These are phyloP conservation scores for Myotis myotis DNA, from an alignment of 2,797 vertebrate species.

Conservation along the genomic window DNA sequence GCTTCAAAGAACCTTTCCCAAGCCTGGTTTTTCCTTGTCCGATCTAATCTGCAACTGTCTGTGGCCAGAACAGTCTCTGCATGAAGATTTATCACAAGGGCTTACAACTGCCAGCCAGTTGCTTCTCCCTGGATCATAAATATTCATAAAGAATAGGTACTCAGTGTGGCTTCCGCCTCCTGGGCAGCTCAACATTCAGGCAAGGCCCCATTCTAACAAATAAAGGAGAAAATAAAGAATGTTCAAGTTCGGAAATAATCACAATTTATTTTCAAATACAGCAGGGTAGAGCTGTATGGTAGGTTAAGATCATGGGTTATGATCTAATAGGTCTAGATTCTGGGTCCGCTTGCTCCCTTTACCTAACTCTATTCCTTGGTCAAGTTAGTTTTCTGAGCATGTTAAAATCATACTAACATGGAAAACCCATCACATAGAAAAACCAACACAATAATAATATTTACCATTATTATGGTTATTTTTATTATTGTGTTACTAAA, in stretches of 20 bases:
- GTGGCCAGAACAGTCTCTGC: background rate
- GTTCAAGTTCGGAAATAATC: background rate
- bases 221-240: background rate
- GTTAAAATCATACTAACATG: background rate
- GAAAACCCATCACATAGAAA: background rate
- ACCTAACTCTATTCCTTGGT: background rate
- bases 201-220: background rate
- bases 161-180: background rate
- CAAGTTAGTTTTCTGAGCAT: background rate
- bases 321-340: background rate
- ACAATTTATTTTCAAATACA: background rate
- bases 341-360: background rate
- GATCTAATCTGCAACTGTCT: conserved; percentile 60
- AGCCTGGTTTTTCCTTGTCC: conserved; percentile 51
- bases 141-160: conserved; percentile 35
- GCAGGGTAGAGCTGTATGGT: background rate
- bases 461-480: background rate
- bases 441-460: background rate
- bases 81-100: conserved; percentile 60
- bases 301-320: background rate
- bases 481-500: background rate
- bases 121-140: conserved; percentile 45
- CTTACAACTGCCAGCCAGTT: conserved; percentile 5
- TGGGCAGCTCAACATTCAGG: background rate
- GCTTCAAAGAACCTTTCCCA: conserved; percentile 72